Evolutionary conservation across 2,888 invertebrate genomes (phyloP).

Genomic region (Morpho achilles): DNA sequence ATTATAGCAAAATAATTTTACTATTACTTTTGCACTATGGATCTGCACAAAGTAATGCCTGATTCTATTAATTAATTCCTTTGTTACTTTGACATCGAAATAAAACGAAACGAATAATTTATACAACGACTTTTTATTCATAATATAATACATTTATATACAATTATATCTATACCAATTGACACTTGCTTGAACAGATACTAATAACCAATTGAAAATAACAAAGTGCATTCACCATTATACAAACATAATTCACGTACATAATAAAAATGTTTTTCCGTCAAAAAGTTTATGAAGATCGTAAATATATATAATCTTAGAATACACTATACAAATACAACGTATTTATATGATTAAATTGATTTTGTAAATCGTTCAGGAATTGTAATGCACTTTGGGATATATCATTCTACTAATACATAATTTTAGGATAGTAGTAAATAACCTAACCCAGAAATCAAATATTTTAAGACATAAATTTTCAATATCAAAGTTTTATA

Average conservation of each 20-base stretch:
- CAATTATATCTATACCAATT: constrained; percentile 20
- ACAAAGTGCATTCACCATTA: constrained; percentile 18
- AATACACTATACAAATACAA: constrained; percentile 7
- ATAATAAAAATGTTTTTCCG: neutral
- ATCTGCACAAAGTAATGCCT: too few relatives aligned
- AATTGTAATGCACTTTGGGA: neutral
- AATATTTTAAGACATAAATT: neutral
- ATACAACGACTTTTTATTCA: constrained; percentile 16
- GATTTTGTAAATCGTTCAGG: neutral
- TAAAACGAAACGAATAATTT: constrained; percentile 1
- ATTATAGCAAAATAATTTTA: too few relatives aligned
- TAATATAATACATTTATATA: constrained; percentile 23
- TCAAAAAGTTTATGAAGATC: too few relatives aligned
- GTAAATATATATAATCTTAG: too few relatives aligned
- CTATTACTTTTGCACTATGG: too few relatives aligned
- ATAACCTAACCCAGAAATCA: neutral
- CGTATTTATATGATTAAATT: constrained; percentile 1
- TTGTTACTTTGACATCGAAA: neutral
- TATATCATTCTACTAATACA: neutral
- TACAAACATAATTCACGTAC: constrained; percentile 8
- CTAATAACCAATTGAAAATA: constrained; percentile 18
- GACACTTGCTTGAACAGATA: constrained; percentile 14
- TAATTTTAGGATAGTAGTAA: neutral
- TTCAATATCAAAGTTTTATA: too few relatives aligned
- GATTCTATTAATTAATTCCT: too few relatives aligned